Evolutionary conservation across 37 sponge, comb jelly and placozoan species (phyloP), one percentile per base, ranked within the genome.

Genomic region (Cliona cf. orientalis): DNA sequence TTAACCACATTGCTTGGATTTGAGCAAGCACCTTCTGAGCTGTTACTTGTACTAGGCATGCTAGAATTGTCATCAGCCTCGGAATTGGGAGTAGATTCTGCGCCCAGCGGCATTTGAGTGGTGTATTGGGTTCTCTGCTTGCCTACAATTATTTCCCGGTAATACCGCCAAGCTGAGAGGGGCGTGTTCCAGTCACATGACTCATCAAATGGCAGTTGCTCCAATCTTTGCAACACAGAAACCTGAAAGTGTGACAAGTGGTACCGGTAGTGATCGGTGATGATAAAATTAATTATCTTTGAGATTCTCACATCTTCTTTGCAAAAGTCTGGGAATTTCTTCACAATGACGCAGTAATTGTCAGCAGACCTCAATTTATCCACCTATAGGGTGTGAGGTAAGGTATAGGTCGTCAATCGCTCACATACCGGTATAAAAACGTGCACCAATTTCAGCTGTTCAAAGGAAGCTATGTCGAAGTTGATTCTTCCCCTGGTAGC

Each of bases 321-420:
- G 39, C 90, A 87, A 46, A 76, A 80, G 6, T 69, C 46, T 17
- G 60, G 36, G 6, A 74, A 25, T 2, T 78, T 58, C 31, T 40
- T 60, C 2, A 89, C 85, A 12, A 84, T 21, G 33, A 84, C 90
- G 23, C 49, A 45, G 34, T 45, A 67, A 58, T 89, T 82, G 62
- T 89, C 90, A 5, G 84, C 66, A n/a, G 83, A 65, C 35, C 75
- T 63, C 2, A 89, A 43, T 5, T 40, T 38, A 12, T 40, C 53
- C 41, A 86, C 66, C 86, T 86, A 36, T 1, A 42, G 14, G 34
- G 21, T 29, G 23, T 22, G 4, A 55, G 31, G 35, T 33, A 4
- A 49, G 22, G 66, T 5, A 11, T 28, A 5, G n/a, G 23, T 79
- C 9, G 22, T 7, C 32, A 34, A 29, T 11, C 25, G 65, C 62